Percentiles rank a stretch among this genome's conserved stretches.
Conservation (phyloP, 30 jellyfish, hydroid and myxozoan species). For the Turritopsis dohrnii region DNA sequence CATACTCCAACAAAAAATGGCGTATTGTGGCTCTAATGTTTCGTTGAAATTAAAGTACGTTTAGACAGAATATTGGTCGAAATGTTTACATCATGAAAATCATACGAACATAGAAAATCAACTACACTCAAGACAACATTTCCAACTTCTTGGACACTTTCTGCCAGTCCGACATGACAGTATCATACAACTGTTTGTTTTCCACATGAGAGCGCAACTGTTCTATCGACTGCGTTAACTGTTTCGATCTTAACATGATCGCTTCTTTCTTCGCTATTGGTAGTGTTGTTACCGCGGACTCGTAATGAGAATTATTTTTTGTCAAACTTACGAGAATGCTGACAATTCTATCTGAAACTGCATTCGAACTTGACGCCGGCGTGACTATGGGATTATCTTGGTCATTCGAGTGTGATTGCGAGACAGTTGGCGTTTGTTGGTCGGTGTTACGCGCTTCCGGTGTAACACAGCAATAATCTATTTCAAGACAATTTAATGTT, state of each 20-base stretch:
- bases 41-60: no score
- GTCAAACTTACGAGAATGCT: no score
- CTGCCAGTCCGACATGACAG: neutral
- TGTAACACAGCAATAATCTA: conserved; percentile 15
- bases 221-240: neutral
- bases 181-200: neutral
- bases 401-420: neutral
- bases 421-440: neutral
- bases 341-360: no score
- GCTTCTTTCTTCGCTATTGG: neutral
- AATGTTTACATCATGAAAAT: no score
- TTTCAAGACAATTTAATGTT: neutral
- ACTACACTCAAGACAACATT: neutral
- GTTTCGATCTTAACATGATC: neutral
- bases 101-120: neutral
- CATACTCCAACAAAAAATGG: no score
- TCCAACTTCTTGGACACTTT: neutral
- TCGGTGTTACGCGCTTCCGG: neutral
- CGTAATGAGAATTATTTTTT: no score
- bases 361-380: neutral
- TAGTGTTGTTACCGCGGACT: neutral
- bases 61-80: no score
- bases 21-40: no score
- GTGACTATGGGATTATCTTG: neutral
- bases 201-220: neutral